These are phyloP conservation scores for Melipona bicolor DNA, from an alignment of 2,888 invertebrate genomes.

Conservation along the genomic window DNA sequence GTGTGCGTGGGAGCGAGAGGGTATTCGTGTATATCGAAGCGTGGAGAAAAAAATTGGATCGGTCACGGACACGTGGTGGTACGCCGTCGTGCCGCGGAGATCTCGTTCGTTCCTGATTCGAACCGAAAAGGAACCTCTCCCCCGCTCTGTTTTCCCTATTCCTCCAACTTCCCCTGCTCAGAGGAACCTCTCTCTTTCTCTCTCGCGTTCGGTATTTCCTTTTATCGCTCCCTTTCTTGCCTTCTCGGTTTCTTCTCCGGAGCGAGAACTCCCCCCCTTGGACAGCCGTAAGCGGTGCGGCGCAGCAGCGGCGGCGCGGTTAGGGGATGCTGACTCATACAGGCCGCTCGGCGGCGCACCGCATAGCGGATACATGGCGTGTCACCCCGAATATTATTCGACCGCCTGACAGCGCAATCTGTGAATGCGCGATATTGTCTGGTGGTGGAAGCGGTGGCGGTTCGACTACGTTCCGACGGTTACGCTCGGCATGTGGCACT, in stretches of 20 bases:
- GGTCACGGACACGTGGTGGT: constrained; percentile 78
- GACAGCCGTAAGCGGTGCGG: constrained; percentile 29
- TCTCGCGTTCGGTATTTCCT: constrained; percentile 11
- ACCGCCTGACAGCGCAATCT: constrained; percentile 81
- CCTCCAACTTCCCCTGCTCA: not conserved
- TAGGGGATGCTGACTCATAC: constrained; percentile 80
- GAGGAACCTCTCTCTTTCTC: not conserved
- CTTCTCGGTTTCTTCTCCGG: constrained; percentile 30
- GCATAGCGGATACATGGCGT: constrained; percentile 73
- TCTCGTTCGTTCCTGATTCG: constrained; percentile 48
- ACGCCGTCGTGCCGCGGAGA: constrained; percentile 31
- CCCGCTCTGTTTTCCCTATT: constrained; percentile 10
- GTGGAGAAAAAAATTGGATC: constrained; percentile 73
- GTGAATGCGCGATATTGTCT: constrained; percentile 80
- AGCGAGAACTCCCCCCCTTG: constrained; percentile 32
- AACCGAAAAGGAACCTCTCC: constrained; percentile 61
- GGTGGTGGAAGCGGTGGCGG: constrained; percentile 41
- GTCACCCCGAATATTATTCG: constrained; percentile 81
- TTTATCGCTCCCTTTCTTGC: constrained; percentile 50
- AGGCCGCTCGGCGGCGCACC: constrained; percentile 58
- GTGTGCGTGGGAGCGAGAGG: constrained; percentile 22
- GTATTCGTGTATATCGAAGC: constrained; percentile 55
- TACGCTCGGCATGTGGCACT: constrained; percentile 58
- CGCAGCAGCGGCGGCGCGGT: constrained; percentile 43
- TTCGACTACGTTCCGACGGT: constrained; percentile 46